A percentile compares a stretch with the other conserved stretches of the same genome.
phyloP scores from a whole-genome alignment of 2,113 vertebrate genomes.

The Tupaia chinensis region DNA sequence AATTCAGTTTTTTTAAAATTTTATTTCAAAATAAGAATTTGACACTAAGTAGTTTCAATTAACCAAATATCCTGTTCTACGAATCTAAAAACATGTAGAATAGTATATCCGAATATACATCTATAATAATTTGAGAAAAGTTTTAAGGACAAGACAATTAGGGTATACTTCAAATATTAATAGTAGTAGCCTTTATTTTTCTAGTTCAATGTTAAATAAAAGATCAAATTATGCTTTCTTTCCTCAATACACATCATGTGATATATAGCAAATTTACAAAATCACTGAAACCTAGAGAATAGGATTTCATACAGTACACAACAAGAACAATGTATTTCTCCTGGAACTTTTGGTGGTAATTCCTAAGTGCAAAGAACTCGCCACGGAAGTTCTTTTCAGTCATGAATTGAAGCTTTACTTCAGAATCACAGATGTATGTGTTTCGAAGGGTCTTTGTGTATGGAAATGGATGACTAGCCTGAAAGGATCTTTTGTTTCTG shows the following conservation, averaged over 20 bases:
- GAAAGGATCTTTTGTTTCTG: neutral
- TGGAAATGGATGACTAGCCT: neutral
- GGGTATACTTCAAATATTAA: neutral
- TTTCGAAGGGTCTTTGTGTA: neutral
- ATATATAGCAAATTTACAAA: neutral
- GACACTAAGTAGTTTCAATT: neutral
- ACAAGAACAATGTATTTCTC: neutral
- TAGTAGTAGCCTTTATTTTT: neutral
- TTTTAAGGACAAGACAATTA: neutral
- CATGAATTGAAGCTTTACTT: constrained; percentile 23
- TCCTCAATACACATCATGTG: neutral
- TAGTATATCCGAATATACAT: neutral
- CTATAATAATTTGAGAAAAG: neutral
- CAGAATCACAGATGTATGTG: neutral
- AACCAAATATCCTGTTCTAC: neutral
- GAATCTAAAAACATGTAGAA: neutral
- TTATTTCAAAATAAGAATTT: neutral
- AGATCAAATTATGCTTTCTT: neutral
- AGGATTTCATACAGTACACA: neutral
- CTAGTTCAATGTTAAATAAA: neutral
- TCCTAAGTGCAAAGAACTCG: neutral
- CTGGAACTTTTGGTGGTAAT: neutral
- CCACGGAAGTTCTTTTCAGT: neutral
- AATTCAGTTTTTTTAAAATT: neutral
- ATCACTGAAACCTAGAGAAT: neutral